Conservation (phyloP, 1,140 invertebrate genomes). For the Drosophila pandora region DNA sequence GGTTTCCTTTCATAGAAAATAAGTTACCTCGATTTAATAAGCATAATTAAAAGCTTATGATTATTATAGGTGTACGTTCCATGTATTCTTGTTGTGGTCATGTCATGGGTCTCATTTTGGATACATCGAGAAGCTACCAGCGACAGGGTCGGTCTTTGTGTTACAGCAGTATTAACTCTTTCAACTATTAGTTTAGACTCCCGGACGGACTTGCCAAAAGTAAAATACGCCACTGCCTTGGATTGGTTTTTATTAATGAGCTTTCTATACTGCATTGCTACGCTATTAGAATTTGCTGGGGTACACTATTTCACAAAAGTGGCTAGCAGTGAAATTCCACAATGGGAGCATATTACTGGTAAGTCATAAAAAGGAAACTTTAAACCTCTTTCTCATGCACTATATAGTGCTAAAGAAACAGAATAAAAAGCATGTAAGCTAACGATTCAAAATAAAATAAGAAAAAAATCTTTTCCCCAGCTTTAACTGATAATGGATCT, state of each 20-base stretch:
- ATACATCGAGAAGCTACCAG: slow-evolving; percentile 97
- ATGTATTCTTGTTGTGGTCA: slow-evolving; percentile 96
- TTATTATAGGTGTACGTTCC: slow-evolving; percentile 92
- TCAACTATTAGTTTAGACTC: slow-evolving; percentile 96
- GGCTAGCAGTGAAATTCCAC: slow-evolving; percentile 92
- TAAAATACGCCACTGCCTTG: slow-evolving; percentile 95
- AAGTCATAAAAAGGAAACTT: no score
- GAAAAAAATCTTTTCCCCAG: no score
- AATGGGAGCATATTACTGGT: slow-evolving; percentile 87
- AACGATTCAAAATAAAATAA: no score
- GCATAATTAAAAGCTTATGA: no score
- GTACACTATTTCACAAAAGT: slow-evolving; percentile 98
- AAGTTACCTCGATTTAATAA: neutral
- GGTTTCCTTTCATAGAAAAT: no score
- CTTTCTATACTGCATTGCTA: slow-evolving; percentile 97
- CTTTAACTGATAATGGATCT: no score
- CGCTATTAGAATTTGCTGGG: slow-evolving; percentile 95
- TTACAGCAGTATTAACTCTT: slow-evolving; percentile 95
- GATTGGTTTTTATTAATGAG: slow-evolving; percentile 97
- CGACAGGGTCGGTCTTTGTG: slow-evolving; percentile 89
- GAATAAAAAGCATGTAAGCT: no score
- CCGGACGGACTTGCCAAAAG: slow-evolving; percentile 95
- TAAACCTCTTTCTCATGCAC: no score
- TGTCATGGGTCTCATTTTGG: slow-evolving; percentile 99
- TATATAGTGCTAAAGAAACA: no score